A percentile compares a stretch with the other conserved stretches of the same genome.
phyloP scores from a whole-genome alignment of 2,888 invertebrate genomes.

The Helicoverpa assulta region DNA sequence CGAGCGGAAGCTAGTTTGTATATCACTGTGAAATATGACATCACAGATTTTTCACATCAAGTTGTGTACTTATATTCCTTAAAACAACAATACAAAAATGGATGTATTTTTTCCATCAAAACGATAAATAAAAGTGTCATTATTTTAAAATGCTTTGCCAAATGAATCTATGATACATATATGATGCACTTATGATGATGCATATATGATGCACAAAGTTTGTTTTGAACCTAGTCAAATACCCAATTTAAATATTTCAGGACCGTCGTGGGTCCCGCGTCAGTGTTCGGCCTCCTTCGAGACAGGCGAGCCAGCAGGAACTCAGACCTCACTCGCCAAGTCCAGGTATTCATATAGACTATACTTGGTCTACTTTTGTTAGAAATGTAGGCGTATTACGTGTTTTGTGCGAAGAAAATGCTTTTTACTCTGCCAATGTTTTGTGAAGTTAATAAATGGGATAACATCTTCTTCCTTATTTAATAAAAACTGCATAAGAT shows the following conservation, averaged over 20 bases:
- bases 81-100: no score
- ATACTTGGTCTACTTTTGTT: constrained; percentile 10
- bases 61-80: no score
- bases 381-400: constrained; percentile 26
- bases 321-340: constrained; percentile 95
- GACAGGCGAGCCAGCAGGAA: constrained; percentile 96
- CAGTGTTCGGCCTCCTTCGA: constrained; percentile 94
- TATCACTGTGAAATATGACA: no score
- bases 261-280: constrained; percentile 95
- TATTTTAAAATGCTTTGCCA: no score
- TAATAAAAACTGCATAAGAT: neutral
- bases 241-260: constrained; percentile 72
- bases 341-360: constrained; percentile 88
- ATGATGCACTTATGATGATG: no score
- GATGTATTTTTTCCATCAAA: no score
- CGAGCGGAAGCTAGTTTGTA: no score
- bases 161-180: no score
- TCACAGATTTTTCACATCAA: no score
- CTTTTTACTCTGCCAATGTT: constrained; percentile 11
- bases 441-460: neutral
- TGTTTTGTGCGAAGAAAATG: constrained; percentile 31
- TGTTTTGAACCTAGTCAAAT: no score
- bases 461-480: neutral
- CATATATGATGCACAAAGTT: no score
- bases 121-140: no score